A percentile compares a stretch with the other conserved stretches of the same genome.
phyloP scores from a whole-genome alignment of 2,113 vertebrate genomes.

The Microtus montanus region DNA sequence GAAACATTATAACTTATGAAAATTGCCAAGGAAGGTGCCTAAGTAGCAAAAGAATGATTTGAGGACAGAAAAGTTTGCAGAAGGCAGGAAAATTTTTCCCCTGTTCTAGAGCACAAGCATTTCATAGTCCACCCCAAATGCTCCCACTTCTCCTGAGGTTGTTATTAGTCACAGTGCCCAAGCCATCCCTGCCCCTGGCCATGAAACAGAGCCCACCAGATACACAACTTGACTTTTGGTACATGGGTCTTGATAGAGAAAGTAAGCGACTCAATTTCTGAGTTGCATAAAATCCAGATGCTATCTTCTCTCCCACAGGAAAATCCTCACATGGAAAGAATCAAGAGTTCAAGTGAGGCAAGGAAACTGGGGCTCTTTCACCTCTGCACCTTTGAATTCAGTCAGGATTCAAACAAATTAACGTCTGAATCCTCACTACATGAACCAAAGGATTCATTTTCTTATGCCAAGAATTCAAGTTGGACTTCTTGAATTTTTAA shows the following conservation, averaged over 20 bases:
- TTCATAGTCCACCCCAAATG: background rate
- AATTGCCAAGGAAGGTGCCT: constrained; percentile 1
- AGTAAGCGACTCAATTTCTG: background rate
- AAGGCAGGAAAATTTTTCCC: background rate
- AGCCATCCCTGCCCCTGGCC: background rate
- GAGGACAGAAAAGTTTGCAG: background rate
- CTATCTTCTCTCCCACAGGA: background rate
- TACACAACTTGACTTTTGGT: background rate
- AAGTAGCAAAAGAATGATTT: background rate
- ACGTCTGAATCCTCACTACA: background rate
- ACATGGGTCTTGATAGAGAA: background rate
- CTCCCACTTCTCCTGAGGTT: background rate
- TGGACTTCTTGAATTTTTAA: constrained; percentile 2
- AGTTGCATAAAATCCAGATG: background rate
- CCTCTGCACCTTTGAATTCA: background rate
- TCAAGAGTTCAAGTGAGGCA: background rate
- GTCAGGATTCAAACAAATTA: background rate
- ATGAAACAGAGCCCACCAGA: background rate
- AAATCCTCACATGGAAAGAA: background rate
- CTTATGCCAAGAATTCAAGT: background rate
- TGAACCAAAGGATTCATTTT: background rate
- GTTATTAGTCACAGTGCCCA: background rate
- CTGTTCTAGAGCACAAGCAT: background rate
- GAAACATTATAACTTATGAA: background rate
- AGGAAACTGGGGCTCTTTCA: background rate